Percentiles rank a stretch among this genome's conserved stretches.
phyloP scores from a whole-genome alignment of 2,888 invertebrate genomes.

The Scaptomyza caliginosa region DNA sequence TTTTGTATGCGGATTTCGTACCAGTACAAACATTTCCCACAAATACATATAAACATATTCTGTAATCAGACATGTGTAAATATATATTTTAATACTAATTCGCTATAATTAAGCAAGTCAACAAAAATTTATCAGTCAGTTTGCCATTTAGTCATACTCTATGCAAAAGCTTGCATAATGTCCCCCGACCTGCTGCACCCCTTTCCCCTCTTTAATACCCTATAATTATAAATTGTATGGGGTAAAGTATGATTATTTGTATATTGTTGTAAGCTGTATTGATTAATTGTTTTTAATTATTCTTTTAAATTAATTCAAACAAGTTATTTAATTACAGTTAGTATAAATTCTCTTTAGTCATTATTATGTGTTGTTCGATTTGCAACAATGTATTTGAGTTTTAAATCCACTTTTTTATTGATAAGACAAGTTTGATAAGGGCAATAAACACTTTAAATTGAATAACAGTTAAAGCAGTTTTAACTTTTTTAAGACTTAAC shows the following conservation, averaged over 20 bases:
- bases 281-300: no score
- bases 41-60: conserved; percentile 3
- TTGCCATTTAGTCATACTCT: conserved; percentile 2
- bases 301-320: no score
- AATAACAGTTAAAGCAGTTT: neutral
- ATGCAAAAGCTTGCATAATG: conserved; percentile 31
- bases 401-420: neutral
- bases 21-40: neutral
- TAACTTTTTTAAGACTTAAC: no score
- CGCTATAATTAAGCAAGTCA: conserved; percentile 10
- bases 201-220: neutral
- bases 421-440: neutral
- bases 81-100: conserved; percentile 11
- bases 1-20: neutral
- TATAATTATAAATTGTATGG: no score
- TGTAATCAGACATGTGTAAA: conserved; percentile 5
- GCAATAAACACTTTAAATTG: neutral
- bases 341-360: neutral
- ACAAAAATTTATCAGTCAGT: conserved; percentile 2
- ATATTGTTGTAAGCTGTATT: no score
- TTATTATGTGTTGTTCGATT: neutral
- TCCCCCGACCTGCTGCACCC: conserved; percentile 21
- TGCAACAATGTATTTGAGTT: neutral
- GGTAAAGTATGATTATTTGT: no score
- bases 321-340: neutral